Percentiles rank a stretch among this genome's conserved stretches.
Evolutionary conservation across 1,140 invertebrate genomes (phyloP).

Genomic region (Bombus affinis): DNA sequence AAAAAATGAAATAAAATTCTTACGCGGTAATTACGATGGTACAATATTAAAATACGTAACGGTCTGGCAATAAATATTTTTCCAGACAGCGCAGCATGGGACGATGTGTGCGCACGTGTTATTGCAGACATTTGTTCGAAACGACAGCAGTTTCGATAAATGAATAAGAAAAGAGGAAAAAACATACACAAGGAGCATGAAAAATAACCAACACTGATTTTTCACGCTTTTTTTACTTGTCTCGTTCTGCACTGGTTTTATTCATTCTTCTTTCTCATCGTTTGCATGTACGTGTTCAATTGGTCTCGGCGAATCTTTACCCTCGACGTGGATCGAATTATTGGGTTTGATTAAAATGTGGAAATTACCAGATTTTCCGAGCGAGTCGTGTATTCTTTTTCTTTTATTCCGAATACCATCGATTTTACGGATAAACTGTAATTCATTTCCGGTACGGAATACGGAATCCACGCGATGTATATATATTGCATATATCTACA

Average conservation of each 20-base stretch:
- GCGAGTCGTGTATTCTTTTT: neutral
- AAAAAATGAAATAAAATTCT: neutral
- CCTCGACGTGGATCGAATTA: conserved; percentile 18
- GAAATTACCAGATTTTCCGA: conserved; percentile 3
- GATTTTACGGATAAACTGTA: conserved; percentile 11
- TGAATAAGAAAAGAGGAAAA: neutral
- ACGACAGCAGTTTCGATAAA: neutral
- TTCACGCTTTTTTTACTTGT: neutral
- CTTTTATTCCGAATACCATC: neutral
- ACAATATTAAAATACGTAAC: conserved; percentile 10
- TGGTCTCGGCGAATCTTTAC: neutral
- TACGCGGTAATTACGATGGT: neutral
- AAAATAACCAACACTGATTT: neutral
- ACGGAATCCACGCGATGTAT: neutral
- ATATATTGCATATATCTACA: neutral
- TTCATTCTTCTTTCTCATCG: neutral
- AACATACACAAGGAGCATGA: neutral
- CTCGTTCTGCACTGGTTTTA: no score
- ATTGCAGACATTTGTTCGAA: neutral
- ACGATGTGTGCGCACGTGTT: neutral
- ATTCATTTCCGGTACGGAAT: neutral
- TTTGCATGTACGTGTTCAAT: neutral
- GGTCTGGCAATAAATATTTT: conserved; percentile 9
- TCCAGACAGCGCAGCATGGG: no score
- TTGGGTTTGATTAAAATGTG: conserved; percentile 24